phyloP scores from a whole-genome alignment of 2,888 invertebrate species.

The Tenthredo livida region DNA sequence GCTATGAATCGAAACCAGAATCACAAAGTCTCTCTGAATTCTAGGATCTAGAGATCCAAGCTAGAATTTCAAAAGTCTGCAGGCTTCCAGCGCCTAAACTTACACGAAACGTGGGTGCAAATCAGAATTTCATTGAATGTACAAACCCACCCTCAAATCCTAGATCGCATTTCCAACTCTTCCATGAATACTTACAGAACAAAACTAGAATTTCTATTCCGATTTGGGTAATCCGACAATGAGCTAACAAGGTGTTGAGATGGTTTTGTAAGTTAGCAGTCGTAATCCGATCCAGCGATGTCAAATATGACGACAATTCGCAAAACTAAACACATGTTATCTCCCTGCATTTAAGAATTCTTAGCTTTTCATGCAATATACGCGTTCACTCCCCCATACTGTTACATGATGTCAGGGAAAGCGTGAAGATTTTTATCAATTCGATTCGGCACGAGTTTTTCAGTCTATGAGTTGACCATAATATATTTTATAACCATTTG shows the following conservation, averaged over 20 bases:
- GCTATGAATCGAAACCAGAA: too few relatives aligned
- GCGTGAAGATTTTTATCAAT: slow-evolving; percentile 44
- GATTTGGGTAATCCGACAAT: neutral
- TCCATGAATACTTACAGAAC: too few relatives aligned
- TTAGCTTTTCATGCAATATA: neutral
- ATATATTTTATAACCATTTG: neutral
- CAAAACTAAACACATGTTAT: neutral
- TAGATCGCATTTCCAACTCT: neutral
- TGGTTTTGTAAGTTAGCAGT: neutral
- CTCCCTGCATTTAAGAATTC: neutral
- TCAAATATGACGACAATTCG: neutral
- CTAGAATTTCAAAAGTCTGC: too few relatives aligned
- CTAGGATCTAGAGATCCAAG: too few relatives aligned
- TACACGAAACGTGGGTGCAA: too few relatives aligned
- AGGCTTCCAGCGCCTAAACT: too few relatives aligned
- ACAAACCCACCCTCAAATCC: too few relatives aligned
- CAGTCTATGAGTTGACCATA: slow-evolving; percentile 4
- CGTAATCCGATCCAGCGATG: neutral
- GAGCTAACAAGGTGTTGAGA: neutral
- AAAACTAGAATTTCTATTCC: too few relatives aligned
- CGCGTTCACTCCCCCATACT: neutral
- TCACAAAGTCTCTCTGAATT: too few relatives aligned
- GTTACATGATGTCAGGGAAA: slow-evolving; percentile 21
- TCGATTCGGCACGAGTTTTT: slow-evolving; percentile 21
- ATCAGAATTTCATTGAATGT: too few relatives aligned